These are phyloP conservation scores for Spilogale gracilis DNA, from an alignment of 2,113 vertebrate genomes.

Conservation along the genomic window DNA sequence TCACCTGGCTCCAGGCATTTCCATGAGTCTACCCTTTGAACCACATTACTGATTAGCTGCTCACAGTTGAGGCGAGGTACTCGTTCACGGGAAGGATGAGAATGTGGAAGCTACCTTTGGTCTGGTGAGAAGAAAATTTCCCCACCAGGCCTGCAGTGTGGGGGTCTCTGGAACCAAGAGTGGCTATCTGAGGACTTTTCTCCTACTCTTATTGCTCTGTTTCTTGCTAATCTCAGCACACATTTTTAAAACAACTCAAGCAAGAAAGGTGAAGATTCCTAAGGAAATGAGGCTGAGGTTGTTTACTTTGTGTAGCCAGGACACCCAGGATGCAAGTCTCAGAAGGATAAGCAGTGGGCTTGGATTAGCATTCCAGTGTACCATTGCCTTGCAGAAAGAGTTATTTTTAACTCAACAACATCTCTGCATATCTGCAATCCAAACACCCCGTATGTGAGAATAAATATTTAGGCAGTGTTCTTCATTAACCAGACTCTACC, in stretches of 20 bases:
- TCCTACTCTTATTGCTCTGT: neutral
- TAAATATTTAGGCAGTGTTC: conserved; percentile 52
- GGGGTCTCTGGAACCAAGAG: neutral
- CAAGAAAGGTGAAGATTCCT: neutral
- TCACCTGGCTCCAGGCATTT: neutral
- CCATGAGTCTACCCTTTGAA: neutral
- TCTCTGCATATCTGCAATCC: conserved; percentile 57
- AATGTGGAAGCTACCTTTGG: neutral
- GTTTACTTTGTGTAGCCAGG: neutral
- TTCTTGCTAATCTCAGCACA: neutral
- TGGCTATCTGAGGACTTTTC: neutral
- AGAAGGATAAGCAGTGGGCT: neutral
- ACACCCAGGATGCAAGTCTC: neutral
- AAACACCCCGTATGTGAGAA: conserved; percentile 19
- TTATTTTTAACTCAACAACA: conserved; percentile 6
- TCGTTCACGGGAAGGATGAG: conserved; percentile 20
- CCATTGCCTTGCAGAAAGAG: neutral
- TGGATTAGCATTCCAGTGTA: neutral
- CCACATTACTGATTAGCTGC: neutral
- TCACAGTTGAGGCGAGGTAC: neutral
- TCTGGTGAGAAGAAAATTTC: neutral
- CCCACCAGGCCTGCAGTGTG: neutral
- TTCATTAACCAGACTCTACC: neutral
- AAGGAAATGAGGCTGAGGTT: neutral
- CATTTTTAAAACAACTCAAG: neutral